A percentile compares a stretch with the other conserved stretches of the same genome.
These are phyloP conservation scores for Centropus bengalensis DNA, from an alignment of 2,113 vertebrate species.

Conservation along the genomic window DNA sequence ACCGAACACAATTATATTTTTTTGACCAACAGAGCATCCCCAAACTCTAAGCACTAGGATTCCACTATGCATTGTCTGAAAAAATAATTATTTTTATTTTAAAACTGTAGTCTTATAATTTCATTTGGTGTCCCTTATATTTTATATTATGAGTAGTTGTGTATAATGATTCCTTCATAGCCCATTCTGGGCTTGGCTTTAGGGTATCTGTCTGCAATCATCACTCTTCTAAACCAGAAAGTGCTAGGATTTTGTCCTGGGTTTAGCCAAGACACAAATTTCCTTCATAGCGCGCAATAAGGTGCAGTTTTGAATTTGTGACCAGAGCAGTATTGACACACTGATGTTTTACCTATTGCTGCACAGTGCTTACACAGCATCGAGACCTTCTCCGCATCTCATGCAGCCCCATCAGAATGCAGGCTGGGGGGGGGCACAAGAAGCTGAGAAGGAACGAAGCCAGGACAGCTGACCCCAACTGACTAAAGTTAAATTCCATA, in stretches of 20 bases:
- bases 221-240: neutral
- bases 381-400: neutral
- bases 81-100: neutral
- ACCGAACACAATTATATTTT: neutral
- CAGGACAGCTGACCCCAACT: neutral
- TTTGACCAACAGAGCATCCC: neutral
- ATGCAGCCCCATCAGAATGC: accelerated
- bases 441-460: neutral
- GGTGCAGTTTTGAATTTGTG: neutral
- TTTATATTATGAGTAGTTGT: neutral
- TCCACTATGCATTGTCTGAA: neutral
- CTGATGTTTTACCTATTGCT: neutral
- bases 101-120: neutral
- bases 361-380: neutral
- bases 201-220: neutral
- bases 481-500: neutral
- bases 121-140: neutral
- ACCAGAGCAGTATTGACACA: neutral
- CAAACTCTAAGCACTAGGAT: neutral
- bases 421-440: neutral
- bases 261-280: neutral
- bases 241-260: neutral
- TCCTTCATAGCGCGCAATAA: neutral
- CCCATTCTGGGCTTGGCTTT: accelerated
- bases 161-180: neutral